Base-by-base conservation (phyloP, 1,140 invertebrate genomes). In the Papilio helenus region DNA sequence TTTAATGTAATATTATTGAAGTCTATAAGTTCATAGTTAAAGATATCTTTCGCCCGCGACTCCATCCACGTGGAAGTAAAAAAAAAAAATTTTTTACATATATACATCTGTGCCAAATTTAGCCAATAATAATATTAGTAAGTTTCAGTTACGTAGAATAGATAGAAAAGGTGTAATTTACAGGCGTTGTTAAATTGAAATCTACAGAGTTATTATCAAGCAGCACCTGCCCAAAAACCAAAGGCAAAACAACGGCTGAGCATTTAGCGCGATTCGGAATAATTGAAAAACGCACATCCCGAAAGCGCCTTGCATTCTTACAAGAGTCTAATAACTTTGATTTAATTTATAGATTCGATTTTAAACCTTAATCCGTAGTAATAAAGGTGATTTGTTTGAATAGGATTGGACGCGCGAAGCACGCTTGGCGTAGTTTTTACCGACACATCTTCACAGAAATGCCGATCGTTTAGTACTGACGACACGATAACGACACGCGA, bases 201-300 rank as follows among this genome's bases (percentile, higher is more conserved):
- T 74, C 44, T 74, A 65, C 29, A 77, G 39, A 44, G 14, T 77
- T 20, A 65, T 77, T 77, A 61, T n/a, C 26, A 3, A 42, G 12
- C 51, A 77, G 16, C 76, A 77, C 29, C 55, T 44, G 76, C 76
- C 76, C 49, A 65, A 77, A 77, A 77, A 80, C 72, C 76, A 76
- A 80, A 81, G 55, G 77, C 80, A 79, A 79, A 77, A 58, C 76
- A 80, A 65, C 83, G 79, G 80, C 79, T 72, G 74, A 80, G 84
- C 80, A 86, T 88, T 90, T 90, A 86, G 87, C 88, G 89, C 88
- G 84, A 86, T 88, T 89, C 86, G 86, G 85, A 87, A 89, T 90
- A 89, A 90, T 89, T 87, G 86, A 91, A 91, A 91, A 91, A 91
- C 84, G 85, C 84, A 84, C 84, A 84, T 88, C 87, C 87, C 83